Evolutionary conservation across 2,113 vertebrate genomes (phyloP), one percentile per base, ranked within the genome.

Genomic region (Lophius piscatorius): DNA sequence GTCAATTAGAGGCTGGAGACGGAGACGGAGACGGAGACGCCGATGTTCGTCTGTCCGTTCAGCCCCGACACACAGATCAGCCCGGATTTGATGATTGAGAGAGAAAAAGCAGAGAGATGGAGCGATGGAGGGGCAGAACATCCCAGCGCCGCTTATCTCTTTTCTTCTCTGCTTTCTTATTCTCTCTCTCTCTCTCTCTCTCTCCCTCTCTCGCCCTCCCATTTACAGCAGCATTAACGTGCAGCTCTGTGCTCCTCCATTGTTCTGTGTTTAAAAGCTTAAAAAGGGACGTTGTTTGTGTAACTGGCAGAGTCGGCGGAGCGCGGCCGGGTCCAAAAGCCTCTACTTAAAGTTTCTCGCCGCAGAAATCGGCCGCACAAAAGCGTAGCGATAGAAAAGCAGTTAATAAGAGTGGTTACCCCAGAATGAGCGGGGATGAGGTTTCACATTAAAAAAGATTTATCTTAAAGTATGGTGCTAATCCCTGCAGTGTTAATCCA

Each of bases 1-100:
- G 92, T 92, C 92, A 94, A 94, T 95, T 95, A 94, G 89, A 80
- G 84, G 90, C 54, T 81, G 81, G 5, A 86, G 88, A n/a, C n/a
- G n/a, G n/a, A n/a, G n/a, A 8, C 29, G 29, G 29, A 10, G 29
- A 85, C 79, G 52, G 87, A 80, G 86, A 86, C 85, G 87, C 82
- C 67, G 86, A 88, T 82, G 88, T 87, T 91, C 88, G 86, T 89
- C 90, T 89, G 86, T 87, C 87, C 81, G 3, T 9, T 9, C 4
- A 10, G 1, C 5, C 29, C 5, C 42, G 68, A 82, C 70, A 80
- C 83, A 81, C 86, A 82, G 85, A 89, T 90, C 89, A 84, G 87
- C 74, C 28, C 40, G 86, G 89, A 87, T 89, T 88, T 76, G 70
- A 80, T 71, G 87, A 91, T 81, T n/a, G 17, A 41, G 18, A 21